Conservation (phyloP, 1,140 invertebrate genomes). For the Papilio machaon region DNA sequence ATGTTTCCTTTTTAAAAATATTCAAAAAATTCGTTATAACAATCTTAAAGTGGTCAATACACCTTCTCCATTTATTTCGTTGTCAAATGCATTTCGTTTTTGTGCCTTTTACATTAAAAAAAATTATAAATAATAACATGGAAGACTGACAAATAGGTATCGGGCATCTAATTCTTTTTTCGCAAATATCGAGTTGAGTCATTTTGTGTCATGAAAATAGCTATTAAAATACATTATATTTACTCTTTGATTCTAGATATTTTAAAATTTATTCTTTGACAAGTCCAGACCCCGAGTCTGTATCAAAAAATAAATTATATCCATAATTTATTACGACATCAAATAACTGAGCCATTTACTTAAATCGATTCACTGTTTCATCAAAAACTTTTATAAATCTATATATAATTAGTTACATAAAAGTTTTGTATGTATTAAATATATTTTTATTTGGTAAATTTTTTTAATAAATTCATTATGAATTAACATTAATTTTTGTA, state of each 20-base stretch:
- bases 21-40: not conserved
- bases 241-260: conserved; percentile 6
- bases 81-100: conserved; percentile 35
- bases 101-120: conserved; percentile 26
- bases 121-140: conserved; percentile 33
- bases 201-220: conserved; percentile 5
- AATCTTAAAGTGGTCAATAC: not conserved
- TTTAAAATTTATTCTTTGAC: not conserved
- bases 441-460: conserved; percentile 26
- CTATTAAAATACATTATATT: not conserved
- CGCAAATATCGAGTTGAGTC: not conserved
- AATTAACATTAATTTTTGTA: not conserved
- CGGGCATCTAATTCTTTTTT: not conserved
- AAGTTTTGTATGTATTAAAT: conserved; percentile 17
- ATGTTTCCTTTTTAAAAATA: not conserved
- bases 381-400: conserved; percentile 33
- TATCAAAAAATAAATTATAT: not conserved
- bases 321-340: not conserved
- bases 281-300: not conserved
- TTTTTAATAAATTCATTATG: not conserved
- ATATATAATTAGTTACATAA: conserved; percentile 26
- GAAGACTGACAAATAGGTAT: conserved; percentile 29
- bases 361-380: conserved; percentile 30
- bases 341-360: not conserved
- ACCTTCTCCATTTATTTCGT: conserved; percentile 32